phyloP scores from a whole-genome alignment of 2,888 invertebrate species.

The Alentia gelatinosa region DNA sequence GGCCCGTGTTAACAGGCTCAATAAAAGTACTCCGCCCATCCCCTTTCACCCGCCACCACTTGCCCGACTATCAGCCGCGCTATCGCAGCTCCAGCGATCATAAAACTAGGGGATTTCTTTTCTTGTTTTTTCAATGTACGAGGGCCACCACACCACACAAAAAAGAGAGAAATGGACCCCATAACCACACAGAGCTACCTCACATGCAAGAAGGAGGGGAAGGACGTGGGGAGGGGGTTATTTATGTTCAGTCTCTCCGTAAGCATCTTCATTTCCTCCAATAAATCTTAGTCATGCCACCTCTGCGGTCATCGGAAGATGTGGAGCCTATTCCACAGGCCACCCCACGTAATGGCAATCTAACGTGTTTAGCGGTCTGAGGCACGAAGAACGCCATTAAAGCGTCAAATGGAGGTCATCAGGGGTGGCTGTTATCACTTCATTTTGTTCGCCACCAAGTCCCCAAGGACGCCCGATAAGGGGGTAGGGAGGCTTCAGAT shows the following conservation, averaged over 20 bases:
- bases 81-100: background rate
- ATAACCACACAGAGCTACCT: no score
- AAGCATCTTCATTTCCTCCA: background rate
- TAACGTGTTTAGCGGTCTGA: background rate
- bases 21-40: background rate
- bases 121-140: no score
- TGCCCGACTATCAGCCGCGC: background rate
- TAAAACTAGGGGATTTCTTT: background rate
- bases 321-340: background rate
- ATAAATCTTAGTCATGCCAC: background rate
- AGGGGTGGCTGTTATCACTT: slow-evolving; percentile 13
- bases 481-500: background rate
- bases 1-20: background rate
- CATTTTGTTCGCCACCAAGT: background rate
- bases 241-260: background rate
- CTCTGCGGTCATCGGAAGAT: background rate
- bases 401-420: background rate
- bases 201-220: background rate
- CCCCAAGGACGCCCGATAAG: background rate
- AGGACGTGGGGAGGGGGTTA: background rate
- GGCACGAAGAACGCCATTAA: slow-evolving; percentile 12
- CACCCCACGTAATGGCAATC: no score
- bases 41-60: background rate
- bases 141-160: no score
- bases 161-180: no score